These are phyloP conservation scores for Malacoraja senta DNA, from an alignment of 2,797 vertebrate species.

Conservation along the genomic window DNA sequence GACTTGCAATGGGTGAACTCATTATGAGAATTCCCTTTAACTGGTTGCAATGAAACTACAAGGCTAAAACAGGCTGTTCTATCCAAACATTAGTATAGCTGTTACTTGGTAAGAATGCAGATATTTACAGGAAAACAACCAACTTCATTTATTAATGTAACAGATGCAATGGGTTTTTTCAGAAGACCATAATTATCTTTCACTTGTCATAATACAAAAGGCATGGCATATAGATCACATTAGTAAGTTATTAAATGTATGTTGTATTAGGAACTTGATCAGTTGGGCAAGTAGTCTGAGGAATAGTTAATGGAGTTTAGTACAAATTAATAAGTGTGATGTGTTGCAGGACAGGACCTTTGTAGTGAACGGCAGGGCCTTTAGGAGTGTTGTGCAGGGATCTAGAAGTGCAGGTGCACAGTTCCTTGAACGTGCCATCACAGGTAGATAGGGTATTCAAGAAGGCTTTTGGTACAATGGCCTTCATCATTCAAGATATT, in stretches of 20 bases:
- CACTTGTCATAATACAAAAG: not conserved
- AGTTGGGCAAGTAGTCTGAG: too few relatives aligned
- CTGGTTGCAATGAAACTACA: not conserved
- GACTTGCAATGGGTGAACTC: constrained; percentile 45
- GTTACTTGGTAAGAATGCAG: not conserved
- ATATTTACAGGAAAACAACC: constrained; percentile 9
- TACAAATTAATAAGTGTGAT: too few relatives aligned
- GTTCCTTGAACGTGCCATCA: too few relatives aligned
- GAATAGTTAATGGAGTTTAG: too few relatives aligned
- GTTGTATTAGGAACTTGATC: too few relatives aligned
- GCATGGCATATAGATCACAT: not conserved
- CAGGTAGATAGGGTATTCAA: too few relatives aligned
- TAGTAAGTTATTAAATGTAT: not conserved
- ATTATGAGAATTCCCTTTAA: constrained; percentile 31
- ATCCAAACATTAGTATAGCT: not conserved
- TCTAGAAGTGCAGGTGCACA: too few relatives aligned
- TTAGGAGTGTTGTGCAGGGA: too few relatives aligned
- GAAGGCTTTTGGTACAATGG: too few relatives aligned
- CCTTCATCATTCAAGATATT: too few relatives aligned
- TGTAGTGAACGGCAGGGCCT: too few relatives aligned
- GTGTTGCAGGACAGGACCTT: too few relatives aligned
- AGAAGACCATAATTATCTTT: not conserved
- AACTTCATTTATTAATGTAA: not conserved
- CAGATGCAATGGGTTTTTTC: not conserved
- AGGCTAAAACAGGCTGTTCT: not conserved